Base-by-base conservation (phyloP, 1,140 invertebrate genomes). In the Daktulosphaira vitifoliae region DNA sequence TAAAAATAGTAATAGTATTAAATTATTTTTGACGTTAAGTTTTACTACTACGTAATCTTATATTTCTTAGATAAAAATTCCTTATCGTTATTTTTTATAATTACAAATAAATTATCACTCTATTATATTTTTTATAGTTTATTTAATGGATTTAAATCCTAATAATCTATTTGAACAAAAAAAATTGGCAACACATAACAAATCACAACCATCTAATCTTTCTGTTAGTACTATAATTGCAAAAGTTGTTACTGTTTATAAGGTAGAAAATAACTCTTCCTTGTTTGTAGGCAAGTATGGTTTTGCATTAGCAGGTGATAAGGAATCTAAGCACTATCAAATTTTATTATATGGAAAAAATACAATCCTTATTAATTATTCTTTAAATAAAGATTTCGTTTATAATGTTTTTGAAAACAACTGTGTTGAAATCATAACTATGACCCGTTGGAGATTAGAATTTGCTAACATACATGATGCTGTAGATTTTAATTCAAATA, bases 281-380 rank as follows among this genome's bases (percentile, higher is more conserved):
- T 20, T 26, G 20, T 9, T 11, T 13, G 25, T 62, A 15, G 42
- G 42, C 29, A 62, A 62, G 29, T 62, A 48, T 48, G 56, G 56
- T 44, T 62, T 62, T 26, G 56, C 56, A n/a, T 46, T 62, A 15
- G 56, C 42, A 20, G 56, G 56, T 8, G 42, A 62, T n/a, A 23
- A 15, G 6, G 46, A 62, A 4, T 29, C 29, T 13, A 62, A 62
- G 44, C 29, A 48, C 18, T 62, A 62, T 48, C 56, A 46, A 33
- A 22, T 62, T 9, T 22, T 62, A 20, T 13, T 62, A 18, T 62
- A 62, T 22, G 6, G 16, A n/a, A 48, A 62, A 33, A 62, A 6
- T 26, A 29, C 25, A 1, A 7, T 44, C 26, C 16, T 62, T 1
- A 11, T 33, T 9, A 62, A 62, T 22, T 25, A 44, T 5, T 1